A percentile compares a stretch with the other conserved stretches of the same genome.
phyloP scores from a whole-genome alignment of 2,888 invertebrate species.

The Gari tellinella region DNA sequence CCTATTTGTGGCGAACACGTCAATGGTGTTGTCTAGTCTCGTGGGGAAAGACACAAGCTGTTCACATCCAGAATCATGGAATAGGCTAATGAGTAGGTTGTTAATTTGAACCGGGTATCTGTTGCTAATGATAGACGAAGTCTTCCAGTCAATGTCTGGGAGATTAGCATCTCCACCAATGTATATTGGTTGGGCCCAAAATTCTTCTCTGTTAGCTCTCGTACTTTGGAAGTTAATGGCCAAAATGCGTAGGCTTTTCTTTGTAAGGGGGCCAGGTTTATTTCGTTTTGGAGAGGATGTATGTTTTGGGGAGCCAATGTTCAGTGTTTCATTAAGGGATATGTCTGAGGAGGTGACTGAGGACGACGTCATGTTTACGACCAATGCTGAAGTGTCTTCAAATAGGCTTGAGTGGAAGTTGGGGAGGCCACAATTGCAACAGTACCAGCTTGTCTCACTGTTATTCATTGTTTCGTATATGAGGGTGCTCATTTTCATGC shows the following conservation, averaged over 20 bases:
- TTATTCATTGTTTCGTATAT: conserved; percentile 10
- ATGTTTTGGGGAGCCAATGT: background rate
- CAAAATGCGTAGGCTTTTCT: background rate
- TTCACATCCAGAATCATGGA: conserved; percentile 6
- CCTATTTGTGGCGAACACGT: conserved; percentile 26
- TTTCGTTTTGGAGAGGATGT: conserved; percentile 1
- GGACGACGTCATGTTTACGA: too few species aligned
- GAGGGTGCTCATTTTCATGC: conserved; percentile 7
- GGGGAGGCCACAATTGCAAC: conserved; percentile 23
- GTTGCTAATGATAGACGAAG: conserved; percentile 1
- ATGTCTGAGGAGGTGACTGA: too few species aligned
- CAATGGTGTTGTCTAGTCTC: conserved; percentile 14
- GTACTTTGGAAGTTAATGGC: background rate
- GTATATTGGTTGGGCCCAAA: too few species aligned
- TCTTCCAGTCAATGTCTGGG: conserved; percentile 13
- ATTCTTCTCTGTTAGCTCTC: background rate
- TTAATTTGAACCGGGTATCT: conserved; percentile 1
- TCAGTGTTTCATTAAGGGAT: too few species aligned
- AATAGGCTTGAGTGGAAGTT: conserved; percentile 21
- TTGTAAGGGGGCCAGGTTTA: background rate
- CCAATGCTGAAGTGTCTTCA: conserved; percentile 2
- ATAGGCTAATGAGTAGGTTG: background rate
- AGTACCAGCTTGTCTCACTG: conserved; percentile 16
- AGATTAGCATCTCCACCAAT: too few species aligned
- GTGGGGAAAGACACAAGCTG: conserved; percentile 19